Evolutionary conservation across 2,113 vertebrate species (phyloP), one percentile per base, ranked within the genome.

Genomic region (Taurulus bubalis): DNA sequence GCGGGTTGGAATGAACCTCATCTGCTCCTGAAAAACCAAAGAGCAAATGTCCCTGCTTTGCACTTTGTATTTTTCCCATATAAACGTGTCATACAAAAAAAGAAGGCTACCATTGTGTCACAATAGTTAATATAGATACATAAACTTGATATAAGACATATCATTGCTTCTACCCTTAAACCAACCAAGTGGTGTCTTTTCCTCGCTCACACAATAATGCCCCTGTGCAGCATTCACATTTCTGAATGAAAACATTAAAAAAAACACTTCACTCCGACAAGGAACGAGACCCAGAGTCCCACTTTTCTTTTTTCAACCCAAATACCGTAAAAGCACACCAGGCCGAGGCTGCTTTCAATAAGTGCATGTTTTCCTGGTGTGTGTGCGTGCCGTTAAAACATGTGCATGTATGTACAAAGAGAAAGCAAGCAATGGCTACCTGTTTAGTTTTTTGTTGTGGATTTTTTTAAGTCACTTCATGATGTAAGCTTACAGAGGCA

Each of bases 171-270:
- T 88, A 87, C 90, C 91, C 87, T 89, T 89, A 87, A 89, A 88
- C 91, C 77, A 87, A 87, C 3, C 3, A 42, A 86, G 84, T 82
- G 85, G 85, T 88, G 85, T 85, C 62, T 79, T 85, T 84, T 88
- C 76, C 87, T 87, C 80, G 63, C 76, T 26, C 51, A 88, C 69
- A 89, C 78, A 82, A 89, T 94, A 94, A 95, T 94, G 94, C 94
- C 94, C 93, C 59, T 87, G 88, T 89, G 80, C 80, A 89, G 79
- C 78, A 55, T 94, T 94, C 93, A 94, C 95, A 94, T 95, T 95
- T 90, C 83, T 91, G 71, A 91, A 90, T 86, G 76, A 89, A 91
- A 92, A 89, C 71, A 82, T 60, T 36, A 75, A 53, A 87, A 34
- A 88, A 86, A 92, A 85, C 83, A 92, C 87, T 91, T 91, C 85